Base-by-base conservation (phyloP, 37 sponge, comb jelly and placozoan genomes). In the Diacarnus erythraeanus region DNA sequence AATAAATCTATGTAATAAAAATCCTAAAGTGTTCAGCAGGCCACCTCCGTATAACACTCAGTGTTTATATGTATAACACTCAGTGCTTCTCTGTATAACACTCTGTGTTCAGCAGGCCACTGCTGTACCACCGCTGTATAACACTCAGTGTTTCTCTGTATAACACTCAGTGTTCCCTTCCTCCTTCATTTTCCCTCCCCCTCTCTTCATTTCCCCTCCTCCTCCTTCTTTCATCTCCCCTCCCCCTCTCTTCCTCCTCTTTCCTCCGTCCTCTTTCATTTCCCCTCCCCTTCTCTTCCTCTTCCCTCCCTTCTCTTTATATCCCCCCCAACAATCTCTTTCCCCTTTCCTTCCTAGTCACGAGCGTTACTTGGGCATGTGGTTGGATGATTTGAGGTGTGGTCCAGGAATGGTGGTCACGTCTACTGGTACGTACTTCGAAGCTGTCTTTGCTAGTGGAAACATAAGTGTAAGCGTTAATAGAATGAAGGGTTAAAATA, bases 341-440 rank as follows among this genome's bases (percentile, higher is more conserved):
- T 42, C 41, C 31, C 80, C 0, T 56, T 42, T 12, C 42, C 37
- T 3, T 27, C 42, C 57, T 43, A 93, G 94, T 34, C 80, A 83
- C 42, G 77, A 86, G 42, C 79, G 94, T 1, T 93, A 93, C 56
- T 75, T 93, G 30, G 94, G 94, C 10, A 93, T 89, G 87, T 93
- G 87, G 87, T 26, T 30, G 12, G 83, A 93, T n/a, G 80, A 72
- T 18, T 30, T 76, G 38, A 31, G 59, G 29, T 63, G 76, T 74
- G 94, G 94, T 12, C 68, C 74, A 38, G 94, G 94, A 12, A 76
- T 93, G 38, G 22, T 86, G 29, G 80, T 93, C 38, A 89, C 59
- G 33, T 82, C 74, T 26, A 67, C 82, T 38, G 94, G 94, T 31
- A 93, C 84, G 2, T 93, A 90, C 74, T 83, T 77, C 30, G 94